phyloP scores from a whole-genome alignment of 2,113 vertebrate genomes.

The Galemys pyrenaicus region DNA sequence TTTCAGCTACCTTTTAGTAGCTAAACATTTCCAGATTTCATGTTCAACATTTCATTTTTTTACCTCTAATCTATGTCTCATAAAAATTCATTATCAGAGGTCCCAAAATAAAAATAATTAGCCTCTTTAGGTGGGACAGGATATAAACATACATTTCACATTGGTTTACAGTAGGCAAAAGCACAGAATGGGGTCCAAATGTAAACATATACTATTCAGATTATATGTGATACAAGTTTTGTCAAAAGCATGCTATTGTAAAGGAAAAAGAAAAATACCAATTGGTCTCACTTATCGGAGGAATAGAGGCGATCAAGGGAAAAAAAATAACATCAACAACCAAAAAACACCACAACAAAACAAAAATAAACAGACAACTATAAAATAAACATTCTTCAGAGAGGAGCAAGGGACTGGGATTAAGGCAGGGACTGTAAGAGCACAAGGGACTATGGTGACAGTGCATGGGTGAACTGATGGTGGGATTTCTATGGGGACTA shows the following conservation, averaged over 20 bases:
- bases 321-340: too few relatives aligned
- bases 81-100: slow-evolving; percentile 31
- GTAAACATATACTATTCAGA: slow-evolving; percentile 5
- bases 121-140: background rate
- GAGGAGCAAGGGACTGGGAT: too few relatives aligned
- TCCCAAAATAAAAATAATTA: slow-evolving; percentile 42
- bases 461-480: too few relatives aligned
- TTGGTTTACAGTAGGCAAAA: background rate
- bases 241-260: background rate
- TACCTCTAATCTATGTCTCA: background rate
- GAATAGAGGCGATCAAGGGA: too few relatives aligned
- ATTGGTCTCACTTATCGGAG: too few relatives aligned
- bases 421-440: too few relatives aligned
- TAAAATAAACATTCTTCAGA: too few relatives aligned
- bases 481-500: too few relatives aligned
- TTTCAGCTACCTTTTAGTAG: slow-evolving; percentile 7
- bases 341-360: too few relatives aligned
- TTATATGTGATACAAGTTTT: background rate
- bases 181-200: background rate
- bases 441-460: too few relatives aligned
- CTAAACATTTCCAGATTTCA: slow-evolving; percentile 31
- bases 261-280: too few relatives aligned
- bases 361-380: too few relatives aligned
- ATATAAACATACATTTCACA: background rate
- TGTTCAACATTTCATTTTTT: slow-evolving; percentile 17